Conservation (phyloP, 2,888 invertebrate species). For the Nineta flava region DNA sequence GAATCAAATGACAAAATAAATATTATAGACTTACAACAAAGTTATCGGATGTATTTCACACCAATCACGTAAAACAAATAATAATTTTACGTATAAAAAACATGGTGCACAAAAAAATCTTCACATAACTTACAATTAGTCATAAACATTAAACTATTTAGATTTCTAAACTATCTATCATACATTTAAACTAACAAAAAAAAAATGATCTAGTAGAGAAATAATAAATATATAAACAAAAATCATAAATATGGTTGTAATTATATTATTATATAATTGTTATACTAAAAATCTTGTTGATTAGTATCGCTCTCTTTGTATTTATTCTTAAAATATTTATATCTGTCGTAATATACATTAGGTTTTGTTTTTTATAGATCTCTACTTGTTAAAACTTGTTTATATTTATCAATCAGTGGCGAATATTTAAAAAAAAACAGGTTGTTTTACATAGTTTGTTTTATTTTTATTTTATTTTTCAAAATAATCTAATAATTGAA, state of each 20-base stretch:
- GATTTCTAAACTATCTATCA: background rate
- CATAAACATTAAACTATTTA: background rate
- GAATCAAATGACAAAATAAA: background rate
- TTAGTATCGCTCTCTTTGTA: slow-evolving; percentile 3
- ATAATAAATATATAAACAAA: background rate
- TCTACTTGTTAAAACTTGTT: no score
- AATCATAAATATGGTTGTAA: background rate
- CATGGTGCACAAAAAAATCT: background rate
- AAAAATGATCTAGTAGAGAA: background rate
- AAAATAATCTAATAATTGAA: no score
- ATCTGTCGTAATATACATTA: background rate
- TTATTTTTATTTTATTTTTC: no score
- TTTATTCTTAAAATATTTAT: background rate
- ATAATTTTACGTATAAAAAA: background rate
- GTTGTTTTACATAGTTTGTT: no score
- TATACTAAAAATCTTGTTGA: slow-evolving; percentile 3
- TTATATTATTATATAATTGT: slow-evolving; percentile 2
- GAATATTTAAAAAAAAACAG: no score
- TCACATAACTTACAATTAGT: background rate
- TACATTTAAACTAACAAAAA: background rate
- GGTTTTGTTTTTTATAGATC: no score
- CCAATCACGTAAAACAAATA: background rate
- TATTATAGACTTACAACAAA: background rate
- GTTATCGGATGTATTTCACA: background rate
- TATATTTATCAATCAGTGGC: no score